Percentiles rank a stretch among this genome's conserved stretches.
Evolutionary conservation across 2,797 vertebrate genomes (phyloP).

Genomic region (Danio jaintianensis): DNA sequence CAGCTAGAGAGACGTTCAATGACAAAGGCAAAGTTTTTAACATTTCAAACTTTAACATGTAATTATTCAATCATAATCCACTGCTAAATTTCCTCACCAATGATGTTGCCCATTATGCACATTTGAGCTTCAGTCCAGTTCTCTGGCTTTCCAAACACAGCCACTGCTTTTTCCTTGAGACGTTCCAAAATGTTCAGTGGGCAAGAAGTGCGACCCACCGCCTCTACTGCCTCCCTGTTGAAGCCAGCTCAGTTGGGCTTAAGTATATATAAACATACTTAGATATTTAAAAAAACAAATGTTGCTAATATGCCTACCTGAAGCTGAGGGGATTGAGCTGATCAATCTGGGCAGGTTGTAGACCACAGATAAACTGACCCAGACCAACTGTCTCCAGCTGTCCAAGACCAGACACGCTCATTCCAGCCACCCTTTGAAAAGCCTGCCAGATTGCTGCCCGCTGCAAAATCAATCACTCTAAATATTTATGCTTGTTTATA

Average conservation of each 20-base stretch:
- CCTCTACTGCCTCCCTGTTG: slow-evolving; percentile 73
- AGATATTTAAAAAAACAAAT: background rate
- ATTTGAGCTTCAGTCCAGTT: slow-evolving; percentile 70
- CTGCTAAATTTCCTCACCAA: slow-evolving; percentile 63
- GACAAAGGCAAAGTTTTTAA: background rate
- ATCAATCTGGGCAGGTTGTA: slow-evolving; percentile 64
- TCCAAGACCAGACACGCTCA: slow-evolving; percentile 59
- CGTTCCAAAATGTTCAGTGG: slow-evolving; percentile 40
- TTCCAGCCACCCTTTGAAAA: slow-evolving; percentile 52
- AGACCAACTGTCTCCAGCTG: slow-evolving; percentile 69
- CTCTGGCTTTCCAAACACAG: slow-evolving; percentile 62
- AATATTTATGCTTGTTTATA: background rate
- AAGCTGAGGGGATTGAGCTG: slow-evolving; percentile 66
- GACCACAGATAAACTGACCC: slow-evolving; percentile 76
- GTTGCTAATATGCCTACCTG: slow-evolving; percentile 65
- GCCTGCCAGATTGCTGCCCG: slow-evolving; percentile 66
- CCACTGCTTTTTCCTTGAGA: slow-evolving; percentile 65
- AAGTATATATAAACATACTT: background rate
- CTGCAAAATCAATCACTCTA: slow-evolving; percentile 59
- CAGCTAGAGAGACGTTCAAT: slow-evolving; percentile 64
- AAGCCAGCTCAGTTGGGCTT: background rate
- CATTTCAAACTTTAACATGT: background rate
- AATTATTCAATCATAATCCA: background rate
- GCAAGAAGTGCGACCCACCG: slow-evolving; percentile 64
- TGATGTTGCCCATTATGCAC: slow-evolving; percentile 68